Base-by-base conservation (phyloP, 2,797 vertebrate genomes). In the Cacajao melanocephalus region DNA sequence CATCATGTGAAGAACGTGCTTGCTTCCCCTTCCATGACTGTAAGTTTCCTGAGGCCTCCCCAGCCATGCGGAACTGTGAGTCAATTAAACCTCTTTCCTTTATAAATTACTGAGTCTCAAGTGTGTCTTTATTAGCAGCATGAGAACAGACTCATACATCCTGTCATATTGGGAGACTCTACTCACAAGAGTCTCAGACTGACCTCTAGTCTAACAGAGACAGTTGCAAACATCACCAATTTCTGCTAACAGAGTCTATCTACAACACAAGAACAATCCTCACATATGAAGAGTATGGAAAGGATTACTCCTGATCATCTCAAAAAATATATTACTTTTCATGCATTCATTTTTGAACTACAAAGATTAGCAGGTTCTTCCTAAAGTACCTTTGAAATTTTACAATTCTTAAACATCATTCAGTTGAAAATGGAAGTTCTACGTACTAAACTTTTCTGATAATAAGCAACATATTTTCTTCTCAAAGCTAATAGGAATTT, bases 391-490 rank as follows among this genome's bases (percentile, higher is more conserved):
- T 82, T 19, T 46, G 64, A 92, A 97, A 78, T 76, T 82, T 91
- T 76, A n/a, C 76, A 82, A 94, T 2, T 44, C 46, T 87, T 96
- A 33, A 79, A 83, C 87, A 94, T 90, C 46, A 79, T 94, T 84
- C n/a, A 22, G 22, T 81, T 88, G 82, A 86, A 93, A 91, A 73
- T 52, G 89, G 44, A 84, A 93, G 41, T 90, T 88, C 10, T 58
- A 24, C 55, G 10, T 55, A 17, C 33, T 87, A 15, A 9, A 55
- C 72, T 87, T 96, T 89, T 85, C 73, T 90, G 22, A 2, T 83
- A 92, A 84, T 55, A 87, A 93, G 61, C 5, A 93, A 79, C 64
- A 78, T 10, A 75, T 96, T 96, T 93, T 92, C 44, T 96, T 82
- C 72, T 91, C 33, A 91, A 50, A 79, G 24, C 33, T 90, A 82